These are phyloP conservation scores for Amphiura filiformis DNA, from an alignment of 35 echinoderm and acorn worm species.

Conservation along the genomic window DNA sequence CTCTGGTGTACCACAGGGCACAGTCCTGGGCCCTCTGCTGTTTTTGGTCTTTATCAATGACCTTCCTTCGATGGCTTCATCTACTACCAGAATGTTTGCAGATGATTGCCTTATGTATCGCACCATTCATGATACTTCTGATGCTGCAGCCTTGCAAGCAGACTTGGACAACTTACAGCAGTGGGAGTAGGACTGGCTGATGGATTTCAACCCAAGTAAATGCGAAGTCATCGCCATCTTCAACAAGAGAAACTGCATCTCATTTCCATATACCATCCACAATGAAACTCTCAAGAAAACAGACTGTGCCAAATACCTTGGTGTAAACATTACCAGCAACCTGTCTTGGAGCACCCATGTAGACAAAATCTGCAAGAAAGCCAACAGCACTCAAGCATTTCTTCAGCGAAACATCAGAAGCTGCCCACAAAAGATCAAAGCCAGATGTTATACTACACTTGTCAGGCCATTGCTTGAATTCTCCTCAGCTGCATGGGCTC, in stretches of 20 bases:
- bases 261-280: not conserved
- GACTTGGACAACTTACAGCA: slow-evolving; percentile 16
- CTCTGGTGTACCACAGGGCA: slow-evolving; percentile 61
- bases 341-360: not conserved
- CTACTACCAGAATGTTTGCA: slow-evolving; percentile 41
- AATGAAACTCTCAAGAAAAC: not conserved
- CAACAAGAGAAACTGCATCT: not conserved
- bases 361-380: not conserved
- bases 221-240: slow-evolving; percentile 1
- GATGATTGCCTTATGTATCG: slow-evolving; percentile 37
- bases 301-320: not conserved
- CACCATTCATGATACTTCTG: not conserved
- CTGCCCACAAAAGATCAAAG: slow-evolving; percentile 8
- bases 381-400: not conserved
- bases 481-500: too few species aligned
- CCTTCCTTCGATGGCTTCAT: slow-evolving; percentile 17
- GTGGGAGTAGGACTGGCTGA: not conserved
- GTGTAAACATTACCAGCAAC: not conserved
- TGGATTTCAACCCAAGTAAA: slow-evolving; percentile 8
- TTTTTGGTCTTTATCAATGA: slow-evolving; percentile 61
- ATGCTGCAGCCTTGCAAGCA: slow-evolving; percentile 18
- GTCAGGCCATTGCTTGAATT: too few species aligned
- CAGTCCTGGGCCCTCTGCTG: slow-evolving; percentile 40
- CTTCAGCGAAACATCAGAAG: not conserved
- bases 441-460: slow-evolving; percentile 10